phyloP scores from a whole-genome alignment of 2,113 vertebrate species.

The Rhinoderma darwinii region DNA sequence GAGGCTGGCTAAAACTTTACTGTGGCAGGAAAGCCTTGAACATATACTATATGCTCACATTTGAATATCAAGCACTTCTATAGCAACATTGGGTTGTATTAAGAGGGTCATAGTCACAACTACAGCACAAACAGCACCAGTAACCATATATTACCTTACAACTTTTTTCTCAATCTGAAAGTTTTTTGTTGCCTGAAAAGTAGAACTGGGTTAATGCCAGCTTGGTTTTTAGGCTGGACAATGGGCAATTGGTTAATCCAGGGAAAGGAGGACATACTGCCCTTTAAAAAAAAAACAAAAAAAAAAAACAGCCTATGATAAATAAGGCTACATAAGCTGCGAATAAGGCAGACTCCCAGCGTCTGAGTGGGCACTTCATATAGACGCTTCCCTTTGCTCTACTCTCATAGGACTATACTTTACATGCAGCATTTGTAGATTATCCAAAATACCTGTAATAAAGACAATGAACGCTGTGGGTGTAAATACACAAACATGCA shows the following conservation, averaged over 20 bases:
- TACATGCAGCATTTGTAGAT: neutral
- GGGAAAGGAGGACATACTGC: slow-evolving; percentile 52
- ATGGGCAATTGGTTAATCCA: slow-evolving; percentile 67
- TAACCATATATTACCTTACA: slow-evolving; percentile 6
- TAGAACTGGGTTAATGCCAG: slow-evolving; percentile 69
- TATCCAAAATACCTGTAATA: neutral
- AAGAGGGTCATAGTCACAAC: neutral
- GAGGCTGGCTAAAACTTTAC: neutral
- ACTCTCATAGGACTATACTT: neutral
- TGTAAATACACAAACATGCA: neutral
- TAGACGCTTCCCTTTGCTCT: neutral
- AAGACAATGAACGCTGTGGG: neutral
- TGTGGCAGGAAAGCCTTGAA: neutral
- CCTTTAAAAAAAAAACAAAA: slow-evolving; percentile 2
- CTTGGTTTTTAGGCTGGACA: slow-evolving; percentile 65
- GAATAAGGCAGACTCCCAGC: neutral
- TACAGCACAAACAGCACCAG: neutral
- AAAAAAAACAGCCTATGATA: neutral
- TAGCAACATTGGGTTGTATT: neutral
- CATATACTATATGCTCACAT: neutral
- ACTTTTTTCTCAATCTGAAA: slow-evolving; percentile 55
- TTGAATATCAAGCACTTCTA: neutral
- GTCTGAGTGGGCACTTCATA: neutral
- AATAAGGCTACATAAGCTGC: neutral
- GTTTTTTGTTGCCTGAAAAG: slow-evolving; percentile 54